phyloP scores from a whole-genome alignment of 2,888 invertebrate species.

The Hartigia nigra region DNA sequence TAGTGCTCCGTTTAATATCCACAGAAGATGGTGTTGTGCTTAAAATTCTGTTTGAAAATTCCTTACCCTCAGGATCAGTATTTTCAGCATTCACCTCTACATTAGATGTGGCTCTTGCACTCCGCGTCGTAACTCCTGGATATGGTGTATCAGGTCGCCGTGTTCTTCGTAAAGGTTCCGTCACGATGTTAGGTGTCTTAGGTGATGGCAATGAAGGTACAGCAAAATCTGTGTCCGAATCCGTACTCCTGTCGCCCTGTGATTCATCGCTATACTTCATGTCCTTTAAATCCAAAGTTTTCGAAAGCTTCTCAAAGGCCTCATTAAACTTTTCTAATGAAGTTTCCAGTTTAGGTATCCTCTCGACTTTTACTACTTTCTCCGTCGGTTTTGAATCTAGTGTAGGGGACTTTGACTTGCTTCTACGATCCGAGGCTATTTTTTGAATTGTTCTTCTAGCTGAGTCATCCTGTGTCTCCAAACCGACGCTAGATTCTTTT shows the following conservation, averaged over 20 bases:
- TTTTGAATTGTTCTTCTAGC: neutral
- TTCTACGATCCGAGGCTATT: neutral
- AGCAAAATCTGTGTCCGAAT: neutral
- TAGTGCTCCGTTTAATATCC: slow-evolving; percentile 8
- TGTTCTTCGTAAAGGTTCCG: neutral
- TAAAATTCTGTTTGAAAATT: neutral
- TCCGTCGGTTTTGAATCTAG: neutral
- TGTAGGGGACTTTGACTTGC: neutral
- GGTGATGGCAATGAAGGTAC: neutral
- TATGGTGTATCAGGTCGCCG: slow-evolving; percentile 28
- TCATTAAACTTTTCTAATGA: neutral
- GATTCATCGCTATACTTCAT: neutral
- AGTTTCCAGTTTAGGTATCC: neutral
- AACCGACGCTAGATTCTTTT: neutral
- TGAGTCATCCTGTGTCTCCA: neutral
- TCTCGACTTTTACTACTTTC: neutral
- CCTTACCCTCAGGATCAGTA: neutral
- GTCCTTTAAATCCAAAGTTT: neutral
- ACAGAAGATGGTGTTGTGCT: neutral
- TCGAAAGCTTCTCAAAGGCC: neutral
- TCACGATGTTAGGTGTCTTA: neutral
- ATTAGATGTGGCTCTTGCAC: neutral
- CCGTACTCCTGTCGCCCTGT: neutral
- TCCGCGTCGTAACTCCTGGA: slow-evolving; percentile 17
- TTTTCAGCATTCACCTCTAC: neutral